Base-by-base conservation (phyloP, 2,888 invertebrate genomes). In the Ischnus inquisitorius region DNA sequence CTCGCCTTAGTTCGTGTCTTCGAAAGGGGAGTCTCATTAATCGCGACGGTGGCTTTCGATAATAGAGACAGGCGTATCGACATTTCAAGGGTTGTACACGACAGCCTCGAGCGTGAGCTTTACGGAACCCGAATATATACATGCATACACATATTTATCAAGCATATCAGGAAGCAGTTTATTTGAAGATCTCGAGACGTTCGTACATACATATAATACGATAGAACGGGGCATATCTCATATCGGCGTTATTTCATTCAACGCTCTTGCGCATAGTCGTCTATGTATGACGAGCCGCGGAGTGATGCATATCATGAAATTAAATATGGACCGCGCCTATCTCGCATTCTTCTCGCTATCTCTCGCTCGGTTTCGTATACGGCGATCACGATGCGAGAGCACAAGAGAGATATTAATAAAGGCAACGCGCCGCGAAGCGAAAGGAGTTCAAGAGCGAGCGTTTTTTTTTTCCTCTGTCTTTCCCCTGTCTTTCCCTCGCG, bases 251-350 rank as follows among this genome's bases (percentile, higher is more conserved):
- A 74, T 57, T 62, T 10, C 34, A 62, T 78, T 60, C 69, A 78
- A 78, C 54, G 60, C 77, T 68, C 60, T 69, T 34, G 16, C 57
- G 57, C 43, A 22, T 46, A 34, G 22, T 6, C 34, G 34, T 43
- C 22, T 28, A 41, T 60, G 14, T 71, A 34, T 14, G 1, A 19
- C 48, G 65, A 62, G 67, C 8, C 72, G 62, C 43, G 46, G 75
- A 76, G 54, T 71, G 85, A 88, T 87, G 75, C 72, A 78, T 86
- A 87, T 87, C 87, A 77, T 74, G 84, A 86, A 87, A 88, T 89
- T 87, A 89, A 89, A 87, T 85, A 85, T 85, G 85, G 80, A 85
- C 85, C 86, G 86, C 79, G 77, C 86, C 86, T 85, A 69, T 82
- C 74, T 79, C 72, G 76, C 65, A 71, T 82, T 79, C 74, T 80